These are phyloP conservation scores for Cryptus viduatorius DNA, from an alignment of 2,888 invertebrate species.

Conservation along the genomic window DNA sequence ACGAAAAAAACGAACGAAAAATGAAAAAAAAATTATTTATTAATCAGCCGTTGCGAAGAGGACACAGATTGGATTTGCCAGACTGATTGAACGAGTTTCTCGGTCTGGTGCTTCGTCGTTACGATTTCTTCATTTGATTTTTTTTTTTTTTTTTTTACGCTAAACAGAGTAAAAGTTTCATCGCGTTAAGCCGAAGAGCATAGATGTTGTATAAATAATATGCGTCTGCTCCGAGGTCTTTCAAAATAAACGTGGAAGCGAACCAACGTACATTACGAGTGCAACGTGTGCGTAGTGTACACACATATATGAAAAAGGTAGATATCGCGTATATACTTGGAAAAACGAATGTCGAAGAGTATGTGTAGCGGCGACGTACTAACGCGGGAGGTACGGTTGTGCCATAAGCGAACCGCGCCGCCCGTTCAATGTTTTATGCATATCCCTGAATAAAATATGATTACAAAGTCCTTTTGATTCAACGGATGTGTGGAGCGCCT, in stretches of 20 bases:
- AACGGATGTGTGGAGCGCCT: slow-evolving; percentile 70
- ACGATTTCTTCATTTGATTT: not conserved
- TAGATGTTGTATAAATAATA: slow-evolving; percentile 54
- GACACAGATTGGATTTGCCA: slow-evolving; percentile 26
- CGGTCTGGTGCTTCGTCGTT: slow-evolving; percentile 49
- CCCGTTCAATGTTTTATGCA: slow-evolving; percentile 78
- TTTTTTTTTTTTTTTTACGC: slow-evolving; percentile 10
- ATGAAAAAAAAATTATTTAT: slow-evolving; percentile 27
- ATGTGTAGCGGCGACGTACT: slow-evolving; percentile 32
- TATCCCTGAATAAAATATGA: slow-evolving; percentile 80
- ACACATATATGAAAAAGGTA: slow-evolving; percentile 38
- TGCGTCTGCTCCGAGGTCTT: slow-evolving; percentile 66
- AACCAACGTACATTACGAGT: slow-evolving; percentile 65
- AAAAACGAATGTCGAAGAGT: slow-evolving; percentile 25
- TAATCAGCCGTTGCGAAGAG: slow-evolving; percentile 53
- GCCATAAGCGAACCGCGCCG: slow-evolving; percentile 67
- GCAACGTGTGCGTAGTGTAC: slow-evolving; percentile 7
- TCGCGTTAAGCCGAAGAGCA: slow-evolving; percentile 33
- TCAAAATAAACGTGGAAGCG: slow-evolving; percentile 74
- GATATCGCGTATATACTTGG: slow-evolving; percentile 10
- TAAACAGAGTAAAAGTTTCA: slow-evolving; percentile 55
- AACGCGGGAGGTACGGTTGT: slow-evolving; percentile 2
- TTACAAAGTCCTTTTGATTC: slow-evolving; percentile 80
- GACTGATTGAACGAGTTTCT: slow-evolving; percentile 41
- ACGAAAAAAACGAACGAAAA: slow-evolving; percentile 27